phyloP scores from a whole-genome alignment of 2,888 invertebrate species.

The Drosophila mayaguana region DNA sequence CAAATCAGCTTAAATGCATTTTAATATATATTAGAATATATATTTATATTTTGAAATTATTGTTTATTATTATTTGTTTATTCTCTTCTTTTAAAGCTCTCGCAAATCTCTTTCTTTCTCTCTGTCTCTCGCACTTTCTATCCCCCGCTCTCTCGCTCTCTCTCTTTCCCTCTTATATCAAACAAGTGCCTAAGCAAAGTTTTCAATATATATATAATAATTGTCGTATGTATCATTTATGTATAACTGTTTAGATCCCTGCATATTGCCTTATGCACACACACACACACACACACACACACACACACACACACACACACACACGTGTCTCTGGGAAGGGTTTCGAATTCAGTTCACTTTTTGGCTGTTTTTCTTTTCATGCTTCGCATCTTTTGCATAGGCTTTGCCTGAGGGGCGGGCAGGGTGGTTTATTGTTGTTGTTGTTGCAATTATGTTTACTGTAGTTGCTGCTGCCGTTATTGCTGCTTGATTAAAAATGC shows the following conservation, averaged over 20 bases:
- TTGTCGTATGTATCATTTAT: neutral
- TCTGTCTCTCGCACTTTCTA: neutral
- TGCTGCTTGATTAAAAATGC: constrained; percentile 71
- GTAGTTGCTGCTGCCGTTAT: constrained; percentile 29
- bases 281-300: constrained; percentile 24
- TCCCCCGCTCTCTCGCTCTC: neutral
- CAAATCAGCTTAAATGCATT: no score
- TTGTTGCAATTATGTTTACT: constrained; percentile 17
- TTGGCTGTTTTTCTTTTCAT: constrained; percentile 37
- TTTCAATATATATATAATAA: neutral
- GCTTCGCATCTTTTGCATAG: constrained; percentile 23
- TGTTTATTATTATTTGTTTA: neutral
- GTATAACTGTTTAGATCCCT: constrained; percentile 13
- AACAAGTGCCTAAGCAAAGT: constrained; percentile 21
- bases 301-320: constrained; percentile 28
- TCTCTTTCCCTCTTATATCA: neutral
- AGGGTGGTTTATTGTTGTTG: constrained; percentile 62
- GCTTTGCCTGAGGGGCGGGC: constrained; percentile 39
- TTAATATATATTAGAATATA: neutral
- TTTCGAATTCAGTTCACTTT: constrained; percentile 48
- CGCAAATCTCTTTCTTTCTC: neutral
- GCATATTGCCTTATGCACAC: constrained; percentile 24
- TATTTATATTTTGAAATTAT: neutral
- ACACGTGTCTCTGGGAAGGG: constrained; percentile 54
- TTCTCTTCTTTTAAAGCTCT: neutral